These are phyloP conservation scores for Lamprotornis superbus DNA, from an alignment of 2,113 vertebrate genomes.

Conservation along the genomic window DNA sequence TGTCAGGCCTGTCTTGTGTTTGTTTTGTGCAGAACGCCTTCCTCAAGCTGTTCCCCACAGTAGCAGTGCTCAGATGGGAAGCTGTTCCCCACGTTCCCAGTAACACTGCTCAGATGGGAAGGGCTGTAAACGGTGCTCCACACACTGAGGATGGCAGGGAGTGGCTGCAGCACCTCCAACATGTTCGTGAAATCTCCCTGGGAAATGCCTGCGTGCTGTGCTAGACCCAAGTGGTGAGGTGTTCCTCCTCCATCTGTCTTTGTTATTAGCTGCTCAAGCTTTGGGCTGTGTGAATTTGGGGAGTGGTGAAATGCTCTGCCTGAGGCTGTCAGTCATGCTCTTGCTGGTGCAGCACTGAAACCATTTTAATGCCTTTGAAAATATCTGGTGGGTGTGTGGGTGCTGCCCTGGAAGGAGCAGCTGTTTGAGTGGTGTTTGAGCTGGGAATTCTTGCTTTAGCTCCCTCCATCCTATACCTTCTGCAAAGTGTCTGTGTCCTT, in stretches of 20 bases:
- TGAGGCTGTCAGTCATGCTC: neutral
- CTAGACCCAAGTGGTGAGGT: neutral
- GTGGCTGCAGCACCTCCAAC: neutral
- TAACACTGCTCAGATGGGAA: neutral
- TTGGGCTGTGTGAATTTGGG: neutral
- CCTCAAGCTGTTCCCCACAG: neutral
- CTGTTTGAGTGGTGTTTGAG: neutral
- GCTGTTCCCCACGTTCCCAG: neutral
- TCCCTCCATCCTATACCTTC: rapidly evolving
- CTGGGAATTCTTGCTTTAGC: neutral
- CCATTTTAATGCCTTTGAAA: neutral
- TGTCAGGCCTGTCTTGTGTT: neutral
- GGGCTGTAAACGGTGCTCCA: neutral
- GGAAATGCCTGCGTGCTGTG: neutral
- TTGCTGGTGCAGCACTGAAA: neutral
- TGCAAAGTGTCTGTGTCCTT: neutral
- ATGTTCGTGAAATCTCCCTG: neutral
- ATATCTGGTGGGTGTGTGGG: neutral
- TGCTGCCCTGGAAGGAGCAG: neutral
- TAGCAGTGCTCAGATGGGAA: neutral
- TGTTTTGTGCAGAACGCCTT: neutral
- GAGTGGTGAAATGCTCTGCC: neutral
- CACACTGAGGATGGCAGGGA: neutral
- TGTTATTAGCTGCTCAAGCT: neutral
- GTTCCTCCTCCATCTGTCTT: neutral